Conservation (phyloP, 2,888 invertebrate genomes). For the Sussaba pulchella region DNA sequence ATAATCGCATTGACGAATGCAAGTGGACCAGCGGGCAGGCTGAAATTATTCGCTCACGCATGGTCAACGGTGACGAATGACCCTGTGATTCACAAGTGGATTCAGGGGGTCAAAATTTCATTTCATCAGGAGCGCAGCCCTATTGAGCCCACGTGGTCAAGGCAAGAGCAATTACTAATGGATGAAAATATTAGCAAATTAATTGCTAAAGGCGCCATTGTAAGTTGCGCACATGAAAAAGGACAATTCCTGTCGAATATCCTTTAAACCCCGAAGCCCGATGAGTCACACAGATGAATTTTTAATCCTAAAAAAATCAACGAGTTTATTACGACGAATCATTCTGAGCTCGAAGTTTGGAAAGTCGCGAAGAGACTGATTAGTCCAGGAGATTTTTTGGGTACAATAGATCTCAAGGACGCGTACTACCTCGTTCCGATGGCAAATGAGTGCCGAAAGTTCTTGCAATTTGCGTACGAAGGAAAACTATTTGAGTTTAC, state of each 20-base stretch:
- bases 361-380: no score
- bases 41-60: constrained; percentile 16
- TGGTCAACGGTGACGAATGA: constrained; percentile 17
- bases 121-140: not conserved
- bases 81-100: constrained; percentile 16
- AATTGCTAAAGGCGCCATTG: not conserved
- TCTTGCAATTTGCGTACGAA: no score
- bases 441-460: no score
- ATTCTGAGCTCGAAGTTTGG: no score
- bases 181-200: not conserved
- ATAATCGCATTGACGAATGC: not conserved
- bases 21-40: constrained; percentile 2
- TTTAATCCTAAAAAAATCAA: not conserved
- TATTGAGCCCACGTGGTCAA: not conserved
- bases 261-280: not conserved
- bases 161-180: not conserved
- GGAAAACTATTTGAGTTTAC: no score
- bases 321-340: not conserved
- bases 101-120: not conserved
- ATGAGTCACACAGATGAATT: not conserved
- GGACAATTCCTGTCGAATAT: not conserved
- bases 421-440: no score
- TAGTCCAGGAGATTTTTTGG: no score
- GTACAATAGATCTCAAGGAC: no score
- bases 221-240: not conserved